Evolutionary conservation across 2,888 invertebrate genomes (phyloP), one percentile per base, ranked within the genome.

Genomic region (Gari tellinella): DNA sequence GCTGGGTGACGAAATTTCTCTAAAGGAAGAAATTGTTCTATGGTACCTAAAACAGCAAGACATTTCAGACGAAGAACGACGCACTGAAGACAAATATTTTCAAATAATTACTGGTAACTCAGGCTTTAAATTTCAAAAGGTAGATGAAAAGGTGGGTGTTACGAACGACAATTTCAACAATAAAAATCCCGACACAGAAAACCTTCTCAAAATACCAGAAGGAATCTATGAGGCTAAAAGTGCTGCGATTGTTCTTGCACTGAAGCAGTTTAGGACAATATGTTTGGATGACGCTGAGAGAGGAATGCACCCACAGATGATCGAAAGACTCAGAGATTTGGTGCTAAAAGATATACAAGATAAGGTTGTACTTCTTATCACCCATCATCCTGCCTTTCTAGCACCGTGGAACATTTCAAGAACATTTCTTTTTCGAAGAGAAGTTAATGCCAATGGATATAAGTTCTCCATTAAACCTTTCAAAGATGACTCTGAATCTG

Each of bases 221-320:
- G 77, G 77, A 7, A 46, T 62, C 38, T 12, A 68, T 3, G 77
- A 72, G 51, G 77, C 77, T 1, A 69, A 69, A 41, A 26, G 64
- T 19, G 52, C 53, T 25, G 48, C 73, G 2, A 41, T 77, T 12
- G 15, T 77, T 15, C 48, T 77, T 19, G 45, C 72, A 4, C 17
- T 53, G 19, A 69, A 38, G 40, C 12, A 26, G 1, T 69, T 63
- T 23, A 41, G 51, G 14, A 72, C 77, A 3, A 60, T 77, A 4
- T 45, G 49, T 45, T 52, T 66, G 14, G 70, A 75, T 46, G 75
- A 75, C 31, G 65, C 66, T 4, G 77, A 65, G 15, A 60, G 62
- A 31, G 72, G 77, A 14, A 77, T 77, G 77, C 77, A 77, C 60
- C 72, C 72, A 1, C 77, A 77, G 38, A 62, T 77, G 49, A 49